Percentiles rank a stretch among this genome's conserved stretches.
Evolutionary conservation across 2,797 vertebrate genomes (phyloP).

Genomic region (Psittacula echo): DNA sequence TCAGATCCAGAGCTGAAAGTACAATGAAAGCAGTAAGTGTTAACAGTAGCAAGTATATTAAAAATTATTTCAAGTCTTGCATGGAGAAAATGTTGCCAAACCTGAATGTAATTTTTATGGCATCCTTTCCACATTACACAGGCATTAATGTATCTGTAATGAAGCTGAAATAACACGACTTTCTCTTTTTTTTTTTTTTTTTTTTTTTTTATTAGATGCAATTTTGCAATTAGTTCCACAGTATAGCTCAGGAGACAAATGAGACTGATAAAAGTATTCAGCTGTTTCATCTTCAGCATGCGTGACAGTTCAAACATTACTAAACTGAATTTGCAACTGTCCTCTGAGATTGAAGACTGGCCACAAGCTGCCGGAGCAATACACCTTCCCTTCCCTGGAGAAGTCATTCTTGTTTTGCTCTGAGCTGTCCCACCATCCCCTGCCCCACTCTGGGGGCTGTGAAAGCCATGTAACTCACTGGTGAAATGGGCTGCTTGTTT

Average conservation of each 20-base stretch:
- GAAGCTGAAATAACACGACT: not conserved
- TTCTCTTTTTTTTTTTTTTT: not conserved
- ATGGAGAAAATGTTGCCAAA: not conserved
- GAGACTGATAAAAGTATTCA: not conserved
- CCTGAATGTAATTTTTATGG: not conserved
- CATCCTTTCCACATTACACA: not conserved
- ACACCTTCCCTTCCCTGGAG: not conserved
- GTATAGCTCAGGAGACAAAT: not conserved
- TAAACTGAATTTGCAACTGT: not conserved
- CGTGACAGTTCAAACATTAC: not conserved
- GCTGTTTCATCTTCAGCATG: not conserved
- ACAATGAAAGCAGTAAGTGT: not conserved
- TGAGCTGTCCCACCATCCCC: not conserved
- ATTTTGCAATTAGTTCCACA: conserved; percentile 48
- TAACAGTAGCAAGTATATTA: not conserved
- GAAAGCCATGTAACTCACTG: not conserved
- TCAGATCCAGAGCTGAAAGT: not conserved
- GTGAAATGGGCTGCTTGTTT: not conserved
- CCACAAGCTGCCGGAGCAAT: accelerated
- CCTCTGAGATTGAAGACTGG: not conserved
- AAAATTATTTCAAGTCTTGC: not conserved
- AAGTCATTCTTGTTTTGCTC: not conserved
- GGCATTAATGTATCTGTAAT: not conserved
- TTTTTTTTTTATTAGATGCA: not conserved
- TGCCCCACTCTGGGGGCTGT: not conserved